A percentile compares a stretch with the other conserved stretches of the same genome.
Conservation (phyloP, 2,888 invertebrate genomes). For the Tachina lurida region DNA sequence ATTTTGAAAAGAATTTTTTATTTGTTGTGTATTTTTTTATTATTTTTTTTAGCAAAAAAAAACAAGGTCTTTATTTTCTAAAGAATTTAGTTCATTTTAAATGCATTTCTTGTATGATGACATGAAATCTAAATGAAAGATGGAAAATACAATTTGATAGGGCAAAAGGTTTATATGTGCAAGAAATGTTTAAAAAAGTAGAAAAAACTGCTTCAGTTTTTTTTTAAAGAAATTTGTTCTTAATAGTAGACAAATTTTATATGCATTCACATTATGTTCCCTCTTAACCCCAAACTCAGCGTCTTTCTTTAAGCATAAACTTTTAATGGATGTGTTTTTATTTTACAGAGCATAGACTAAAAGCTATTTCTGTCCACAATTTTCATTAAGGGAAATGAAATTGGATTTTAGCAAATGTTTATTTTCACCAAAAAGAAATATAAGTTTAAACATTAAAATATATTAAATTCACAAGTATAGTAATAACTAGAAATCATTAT, state of each 20-base stretch:
- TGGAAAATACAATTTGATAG: conserved; percentile 5
- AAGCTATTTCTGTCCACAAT: conserved; percentile 7
- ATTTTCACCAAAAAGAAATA: not conserved
- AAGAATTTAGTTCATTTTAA: conserved; percentile 62
- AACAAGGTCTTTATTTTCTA: conserved; percentile 56
- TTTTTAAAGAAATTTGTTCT: not conserved
- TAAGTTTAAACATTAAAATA: no score
- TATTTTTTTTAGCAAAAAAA: conserved; percentile 18
- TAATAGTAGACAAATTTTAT: conserved; percentile 1
- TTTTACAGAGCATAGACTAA: not conserved
- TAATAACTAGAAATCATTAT: not conserved
- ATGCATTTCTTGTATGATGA: conserved; percentile 55
- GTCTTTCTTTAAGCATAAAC: not conserved
- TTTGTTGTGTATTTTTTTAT: conserved; percentile 35
- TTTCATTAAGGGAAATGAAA: not conserved
- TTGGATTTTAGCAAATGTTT: not conserved
- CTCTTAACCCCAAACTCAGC: not conserved
- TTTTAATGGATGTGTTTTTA: conserved; percentile 30
- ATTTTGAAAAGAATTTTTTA: conserved; percentile 52
- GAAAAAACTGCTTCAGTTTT: not conserved
- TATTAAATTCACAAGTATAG: not conserved
- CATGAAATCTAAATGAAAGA: conserved; percentile 37
- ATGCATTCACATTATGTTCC: not conserved
- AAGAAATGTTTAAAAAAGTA: not conserved
- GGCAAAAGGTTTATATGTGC: conserved; percentile 22